Percentiles rank a stretch among this genome's conserved stretches.
Conservation (phyloP, 2,888 invertebrate genomes). For the Trachelus iudaicus region DNA sequence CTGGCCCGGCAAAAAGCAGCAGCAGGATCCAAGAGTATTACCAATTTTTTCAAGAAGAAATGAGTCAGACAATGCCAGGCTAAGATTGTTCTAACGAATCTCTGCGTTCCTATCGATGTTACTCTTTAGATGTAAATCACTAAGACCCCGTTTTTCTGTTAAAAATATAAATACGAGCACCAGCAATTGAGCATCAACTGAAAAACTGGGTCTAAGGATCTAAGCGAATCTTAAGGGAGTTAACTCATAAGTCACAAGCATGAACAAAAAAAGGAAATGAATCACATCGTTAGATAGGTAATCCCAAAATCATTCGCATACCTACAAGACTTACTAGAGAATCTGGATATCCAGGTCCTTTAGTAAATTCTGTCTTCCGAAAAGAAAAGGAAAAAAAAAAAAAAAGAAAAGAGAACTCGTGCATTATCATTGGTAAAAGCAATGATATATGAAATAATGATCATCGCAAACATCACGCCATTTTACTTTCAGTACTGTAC, state of each 20-base stretch:
- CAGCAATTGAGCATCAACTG: conserved; percentile 4
- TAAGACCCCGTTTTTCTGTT: neutral
- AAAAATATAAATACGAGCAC: conserved; percentile 8
- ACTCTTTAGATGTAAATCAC: conserved; percentile 19
- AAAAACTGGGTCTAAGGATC: neutral
- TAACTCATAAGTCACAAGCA: neutral
- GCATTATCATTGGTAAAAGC: too few species aligned
- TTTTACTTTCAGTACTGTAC: too few species aligned
- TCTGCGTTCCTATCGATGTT: conserved; percentile 46
- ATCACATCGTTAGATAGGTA: too few species aligned
- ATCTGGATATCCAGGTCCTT: too few species aligned
- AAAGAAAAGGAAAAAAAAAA: too few species aligned
- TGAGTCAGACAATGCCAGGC: conserved; percentile 42
- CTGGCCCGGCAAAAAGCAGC: conserved; percentile 82
- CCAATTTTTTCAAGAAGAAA: conserved; percentile 81
- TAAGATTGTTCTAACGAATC: conserved; percentile 28
- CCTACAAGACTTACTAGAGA: too few species aligned
- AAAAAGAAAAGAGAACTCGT: too few species aligned
- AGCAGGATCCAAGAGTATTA: conserved; percentile 81
- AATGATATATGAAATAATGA: too few species aligned
- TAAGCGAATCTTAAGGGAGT: neutral
- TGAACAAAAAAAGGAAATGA: neutral
- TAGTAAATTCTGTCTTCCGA: too few species aligned
- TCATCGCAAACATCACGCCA: too few species aligned
- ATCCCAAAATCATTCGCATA: too few species aligned